Evolutionary conservation across 2,888 invertebrate genomes (phyloP).

Genomic region (Rhabditoides inermis): DNA sequence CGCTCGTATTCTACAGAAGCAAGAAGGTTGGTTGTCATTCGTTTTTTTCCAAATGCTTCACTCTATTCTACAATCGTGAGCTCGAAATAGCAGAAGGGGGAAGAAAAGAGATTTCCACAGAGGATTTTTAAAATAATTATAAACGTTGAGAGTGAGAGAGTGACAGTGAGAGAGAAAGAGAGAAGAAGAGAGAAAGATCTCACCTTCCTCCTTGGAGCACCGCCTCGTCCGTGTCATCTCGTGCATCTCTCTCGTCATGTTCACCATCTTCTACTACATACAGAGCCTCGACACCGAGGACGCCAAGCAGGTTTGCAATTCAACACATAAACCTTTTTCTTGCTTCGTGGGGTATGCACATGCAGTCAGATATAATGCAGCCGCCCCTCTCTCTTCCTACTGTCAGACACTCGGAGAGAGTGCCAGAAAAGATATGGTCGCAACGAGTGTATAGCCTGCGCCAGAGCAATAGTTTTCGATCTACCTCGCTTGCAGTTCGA

Average conservation of each 20-base stretch:
- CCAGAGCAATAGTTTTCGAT: no score
- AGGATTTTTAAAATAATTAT: no score
- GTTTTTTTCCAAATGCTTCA: neutral
- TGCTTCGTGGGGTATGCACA: neutral
- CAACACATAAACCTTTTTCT: neutral
- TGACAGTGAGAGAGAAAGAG: no score
- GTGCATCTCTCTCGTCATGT: conserved; percentile 18
- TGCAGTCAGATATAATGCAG: neutral
- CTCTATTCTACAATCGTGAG: no score
- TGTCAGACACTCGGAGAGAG: no score
- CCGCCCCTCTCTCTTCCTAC: neutral
- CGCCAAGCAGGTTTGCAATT: conserved; percentile 24
- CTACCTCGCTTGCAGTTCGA: no score
- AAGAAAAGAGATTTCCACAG: no score
- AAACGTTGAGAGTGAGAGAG: no score
- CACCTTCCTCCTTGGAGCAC: conserved; percentile 16
- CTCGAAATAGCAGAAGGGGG: no score
- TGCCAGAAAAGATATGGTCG: neutral
- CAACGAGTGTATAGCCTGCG: no score
- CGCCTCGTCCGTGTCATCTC: conserved; percentile 30
- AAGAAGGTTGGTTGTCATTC: conserved; percentile 28
- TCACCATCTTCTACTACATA: conserved; percentile 35
- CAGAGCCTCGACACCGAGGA: conserved; percentile 33
- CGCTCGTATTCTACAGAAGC: conserved; percentile 39
- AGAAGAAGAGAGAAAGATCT: no score